Evolutionary conservation across 2,797 vertebrate genomes (phyloP), one percentile per base, ranked within the genome.

Genomic region (Catharus ustulatus): DNA sequence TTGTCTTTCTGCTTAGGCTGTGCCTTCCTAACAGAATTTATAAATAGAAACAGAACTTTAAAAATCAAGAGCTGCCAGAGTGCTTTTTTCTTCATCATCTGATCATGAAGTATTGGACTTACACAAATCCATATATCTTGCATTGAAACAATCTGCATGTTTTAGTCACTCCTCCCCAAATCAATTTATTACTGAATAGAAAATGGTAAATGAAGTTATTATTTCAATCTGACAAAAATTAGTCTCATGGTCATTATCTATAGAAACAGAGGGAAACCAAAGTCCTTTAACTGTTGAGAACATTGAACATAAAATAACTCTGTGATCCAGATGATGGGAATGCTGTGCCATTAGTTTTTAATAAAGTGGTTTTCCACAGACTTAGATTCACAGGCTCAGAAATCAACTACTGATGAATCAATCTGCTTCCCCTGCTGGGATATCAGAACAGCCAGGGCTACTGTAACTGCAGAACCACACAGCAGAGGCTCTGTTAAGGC

Each of bases 41-140:
- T 94, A 97, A 97, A 96, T 94, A 95, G 94, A 91, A 94, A 90
- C n/a, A 94, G 82, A 95, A 86, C 29, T 89, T 94, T 62, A 82
- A 93, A 92, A 96, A 94, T 90, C 80, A 95, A 91, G 75, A 96
- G 71, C 78, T 82, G 27, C 81, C 34, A 10, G 87, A 93, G 59
- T 11, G 6, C 40, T 71, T 90, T 92, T 72, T 79, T 59, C 46
- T 88, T 95, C 69, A 84, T 79, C 73, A 73, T 62, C 46, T 2
- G 9, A 91, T 71, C 71, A 87, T 5, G 4, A 94, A 93, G 66
- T 81, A 90, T 68, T 86, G 68, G 92, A 85, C 46, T 90, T 88
- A 30, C 30, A 43, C 40, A 95, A 92, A 95, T 89, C 75, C 69
- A 95, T 90, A 80, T 15, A 79, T 32, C 34, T 84, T 82, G 17